Percentiles rank a stretch among this genome's conserved stretches.
Evolutionary conservation across 2,888 invertebrate genomes (phyloP).

Genomic region (Lucinisca nassula): DNA sequence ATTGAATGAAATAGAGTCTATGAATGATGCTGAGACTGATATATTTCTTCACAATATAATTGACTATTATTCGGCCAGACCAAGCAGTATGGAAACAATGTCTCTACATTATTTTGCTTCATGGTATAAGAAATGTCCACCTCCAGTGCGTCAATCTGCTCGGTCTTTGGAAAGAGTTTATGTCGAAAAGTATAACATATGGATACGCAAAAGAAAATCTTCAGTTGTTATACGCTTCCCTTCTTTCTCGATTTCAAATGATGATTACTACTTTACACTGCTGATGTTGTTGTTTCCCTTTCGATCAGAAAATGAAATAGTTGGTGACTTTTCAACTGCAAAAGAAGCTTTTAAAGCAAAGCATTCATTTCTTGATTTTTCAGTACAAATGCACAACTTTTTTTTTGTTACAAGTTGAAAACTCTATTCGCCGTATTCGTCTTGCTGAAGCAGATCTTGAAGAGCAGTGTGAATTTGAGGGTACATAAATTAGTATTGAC

Average conservation of each 20-base stretch:
- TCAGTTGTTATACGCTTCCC: conserved; percentile 27
- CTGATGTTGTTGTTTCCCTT: conserved; percentile 33
- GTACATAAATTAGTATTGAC: too few species aligned
- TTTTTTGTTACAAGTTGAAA: too few species aligned
- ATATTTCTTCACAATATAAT: conserved; percentile 33
- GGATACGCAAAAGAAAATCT: conserved; percentile 15
- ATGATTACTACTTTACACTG: conserved; percentile 44
- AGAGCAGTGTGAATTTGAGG: too few species aligned
- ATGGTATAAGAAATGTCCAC: conserved; percentile 36
- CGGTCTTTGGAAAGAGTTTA: background rate
- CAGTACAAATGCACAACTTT: too few species aligned
- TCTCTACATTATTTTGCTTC: conserved; percentile 31
- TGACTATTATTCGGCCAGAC: conserved; percentile 47
- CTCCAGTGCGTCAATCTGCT: background rate
- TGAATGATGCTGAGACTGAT: conserved; percentile 33
- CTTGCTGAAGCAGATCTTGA: too few species aligned
- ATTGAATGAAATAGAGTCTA: background rate
- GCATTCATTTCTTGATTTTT: too few species aligned
- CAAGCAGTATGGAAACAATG: background rate
- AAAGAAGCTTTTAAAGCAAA: too few species aligned
- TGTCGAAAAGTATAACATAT: conserved; percentile 14
- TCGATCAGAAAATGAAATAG: too few species aligned
- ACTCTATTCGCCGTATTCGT: too few species aligned
- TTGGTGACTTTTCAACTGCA: too few species aligned
- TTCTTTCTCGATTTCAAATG: conserved; percentile 21